These are phyloP conservation scores for Melanaphis sacchari DNA, from an alignment of 1,140 invertebrate species.

Conservation along the genomic window DNA sequence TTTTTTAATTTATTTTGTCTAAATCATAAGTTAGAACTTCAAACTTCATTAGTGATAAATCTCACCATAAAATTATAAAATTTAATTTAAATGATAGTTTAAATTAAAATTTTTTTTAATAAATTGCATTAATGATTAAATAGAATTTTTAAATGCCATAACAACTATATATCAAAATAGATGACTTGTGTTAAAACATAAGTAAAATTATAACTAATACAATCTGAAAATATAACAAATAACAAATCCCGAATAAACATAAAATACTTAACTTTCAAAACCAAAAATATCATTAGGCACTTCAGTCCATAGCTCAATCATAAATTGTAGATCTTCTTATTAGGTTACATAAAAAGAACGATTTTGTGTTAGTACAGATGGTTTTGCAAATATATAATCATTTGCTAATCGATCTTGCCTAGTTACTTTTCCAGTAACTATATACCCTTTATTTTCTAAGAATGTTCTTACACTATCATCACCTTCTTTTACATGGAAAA, in stretches of 20 bases:
- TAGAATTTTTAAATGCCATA: neutral
- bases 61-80: neutral
- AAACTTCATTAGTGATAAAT: neutral
- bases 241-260: neutral
- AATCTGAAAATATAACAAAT: neutral
- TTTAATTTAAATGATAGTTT: neutral
- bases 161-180: neutral
- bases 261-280: neutral
- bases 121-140: neutral
- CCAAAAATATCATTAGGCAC: neutral
- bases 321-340: neutral
- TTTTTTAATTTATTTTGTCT: neutral
- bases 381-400: conserved; percentile 58
- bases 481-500: conserved; percentile 58
- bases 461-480: conserved; percentile 49
- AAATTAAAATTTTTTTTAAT: neutral
- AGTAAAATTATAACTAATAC: neutral
- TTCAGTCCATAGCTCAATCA: neutral
- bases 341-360: conserved; percentile 33
- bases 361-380: conserved; percentile 41
- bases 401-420: conserved; percentile 53
- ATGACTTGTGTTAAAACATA: neutral
- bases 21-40: neutral
- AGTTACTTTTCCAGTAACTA: conserved; percentile 56
- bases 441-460: conserved; percentile 58